These are phyloP conservation scores for Copidosoma aretas DNA, from an alignment of 2,888 invertebrate species.

Conservation along the genomic window DNA sequence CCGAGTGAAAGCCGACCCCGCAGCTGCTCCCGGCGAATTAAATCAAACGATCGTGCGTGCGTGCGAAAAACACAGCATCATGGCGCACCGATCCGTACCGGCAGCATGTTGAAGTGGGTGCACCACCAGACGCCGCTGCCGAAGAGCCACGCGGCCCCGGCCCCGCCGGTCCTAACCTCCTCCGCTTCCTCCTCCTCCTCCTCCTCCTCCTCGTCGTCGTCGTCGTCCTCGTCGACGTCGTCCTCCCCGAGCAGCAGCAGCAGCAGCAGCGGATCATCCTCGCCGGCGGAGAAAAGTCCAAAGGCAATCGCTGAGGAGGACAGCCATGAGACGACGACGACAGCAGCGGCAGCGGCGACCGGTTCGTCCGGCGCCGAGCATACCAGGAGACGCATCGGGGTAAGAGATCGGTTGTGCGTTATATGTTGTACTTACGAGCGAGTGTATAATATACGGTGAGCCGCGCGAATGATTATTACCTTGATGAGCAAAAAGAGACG, in stretches of 20 bases:
- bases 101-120: constrained; percentile 40
- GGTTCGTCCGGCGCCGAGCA: constrained; percentile 26
- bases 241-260: constrained; percentile 4
- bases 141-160: constrained; percentile 28
- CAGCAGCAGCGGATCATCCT: constrained; percentile 10
- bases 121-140: constrained; percentile 34
- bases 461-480: too few species aligned
- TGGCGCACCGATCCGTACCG: too few species aligned
- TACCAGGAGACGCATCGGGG: constrained; percentile 49
- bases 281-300: too few species aligned
- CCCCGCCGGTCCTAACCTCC: not conserved
- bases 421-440: too few species aligned
- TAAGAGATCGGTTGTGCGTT: too few species aligned
- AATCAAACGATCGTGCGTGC: too few species aligned
- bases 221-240: not conserved
- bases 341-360: constrained; percentile 1
- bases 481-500: too few species aligned
- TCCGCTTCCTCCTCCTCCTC: not conserved
- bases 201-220: constrained; percentile 4
- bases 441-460: too few species aligned
- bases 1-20: too few species aligned
- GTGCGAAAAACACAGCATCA: too few species aligned
- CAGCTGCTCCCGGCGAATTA: too few species aligned
- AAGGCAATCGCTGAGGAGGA: not conserved
- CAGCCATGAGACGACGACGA: not conserved